Base-by-base conservation (phyloP, 2,888 invertebrate species). In the Pelosia muscerda region DNA sequence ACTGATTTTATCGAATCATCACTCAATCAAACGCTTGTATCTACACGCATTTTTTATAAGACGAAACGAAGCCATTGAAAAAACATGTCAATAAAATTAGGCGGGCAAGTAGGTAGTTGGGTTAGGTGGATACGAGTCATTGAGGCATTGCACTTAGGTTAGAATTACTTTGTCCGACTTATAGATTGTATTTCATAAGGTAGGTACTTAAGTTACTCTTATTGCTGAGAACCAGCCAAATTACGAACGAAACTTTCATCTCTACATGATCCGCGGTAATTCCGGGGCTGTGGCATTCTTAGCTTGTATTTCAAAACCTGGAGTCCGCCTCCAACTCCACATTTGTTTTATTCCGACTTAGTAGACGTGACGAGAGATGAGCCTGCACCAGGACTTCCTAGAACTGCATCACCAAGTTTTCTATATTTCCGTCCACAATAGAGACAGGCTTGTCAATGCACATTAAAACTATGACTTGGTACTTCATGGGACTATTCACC, bases 1-100 rank as follows among this genome's bases (percentile, higher is more conserved):
- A 75, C 74, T 80, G 79, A 82, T 82, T 84, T 80, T 78, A 79
- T 81, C 83, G 83, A 85, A 78, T 88, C 88, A 87, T 86, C 86
- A 79, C 85, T 87, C 84, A 82, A 86, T 86, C 84, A 82, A 81
- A 83, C 74, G 70, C 72, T 79, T 77, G 79, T 81, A 66, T 53
- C 58, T 65, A 79, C 69, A 79, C 72, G 73, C 71, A 72, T 74
- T 73, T 78, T 81, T 78, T 78, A 72, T 70, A 73, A 69, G 68
- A 81, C 72, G 72, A 76, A 72, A 76, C 72, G 69, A 69, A 76
- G 61, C 62, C 67, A 71, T 80, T 81, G 74, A 76, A 77, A 74
- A 72, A 65, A 74, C 79, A 60, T 77, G 81, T 81, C 79, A 81
- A 77, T 79, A 81, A 81, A 81, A 81, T 81, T 81, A 81, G 81